A percentile compares a stretch with the other conserved stretches of the same genome.
Evolutionary conservation across 2,888 invertebrate genomes (phyloP).

Genomic region (Acrocyrtus sp.): DNA sequence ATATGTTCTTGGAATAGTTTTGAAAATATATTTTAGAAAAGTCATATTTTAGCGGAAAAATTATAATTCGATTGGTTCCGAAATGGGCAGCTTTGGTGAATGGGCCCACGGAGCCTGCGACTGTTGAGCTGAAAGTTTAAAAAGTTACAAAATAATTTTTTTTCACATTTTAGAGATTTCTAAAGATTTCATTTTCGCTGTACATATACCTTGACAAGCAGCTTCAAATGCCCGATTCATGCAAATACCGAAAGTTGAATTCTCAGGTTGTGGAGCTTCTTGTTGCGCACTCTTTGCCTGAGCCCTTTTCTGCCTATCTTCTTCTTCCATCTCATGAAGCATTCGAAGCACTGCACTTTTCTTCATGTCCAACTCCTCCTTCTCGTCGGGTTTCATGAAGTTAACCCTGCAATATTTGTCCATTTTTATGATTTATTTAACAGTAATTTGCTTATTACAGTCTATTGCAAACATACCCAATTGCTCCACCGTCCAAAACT

Average conservation of each 20-base stretch:
- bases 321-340: slow-evolving; percentile 85
- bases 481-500: slow-evolving; percentile 89
- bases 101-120: slow-evolving; percentile 28
- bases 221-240: slow-evolving; percentile 17
- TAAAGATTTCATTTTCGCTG: too few species aligned
- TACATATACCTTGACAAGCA: slow-evolving; percentile 15
- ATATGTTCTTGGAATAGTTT: too few species aligned
- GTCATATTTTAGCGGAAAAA: too few species aligned
- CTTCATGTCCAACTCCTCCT: slow-evolving; percentile 84
- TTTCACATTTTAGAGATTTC: background rate
- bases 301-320: too few species aligned
- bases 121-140: slow-evolving; percentile 16
- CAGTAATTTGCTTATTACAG: too few species aligned
- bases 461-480: too few species aligned
- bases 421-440: background rate
- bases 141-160: background rate
- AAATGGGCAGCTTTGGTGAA: slow-evolving; percentile 8
- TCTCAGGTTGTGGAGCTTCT: too few species aligned
- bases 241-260: slow-evolving; percentile 6
- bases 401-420: slow-evolving; percentile 76
- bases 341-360: slow-evolving; percentile 92
- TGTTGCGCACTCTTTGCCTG: too few species aligned
- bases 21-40: too few species aligned
- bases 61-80: too few species aligned
- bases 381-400: slow-evolving; percentile 91